A percentile compares a stretch with the other conserved stretches of the same genome.
phyloP scores from a whole-genome alignment of 2,888 invertebrate species.

The Epinotia nisella region DNA sequence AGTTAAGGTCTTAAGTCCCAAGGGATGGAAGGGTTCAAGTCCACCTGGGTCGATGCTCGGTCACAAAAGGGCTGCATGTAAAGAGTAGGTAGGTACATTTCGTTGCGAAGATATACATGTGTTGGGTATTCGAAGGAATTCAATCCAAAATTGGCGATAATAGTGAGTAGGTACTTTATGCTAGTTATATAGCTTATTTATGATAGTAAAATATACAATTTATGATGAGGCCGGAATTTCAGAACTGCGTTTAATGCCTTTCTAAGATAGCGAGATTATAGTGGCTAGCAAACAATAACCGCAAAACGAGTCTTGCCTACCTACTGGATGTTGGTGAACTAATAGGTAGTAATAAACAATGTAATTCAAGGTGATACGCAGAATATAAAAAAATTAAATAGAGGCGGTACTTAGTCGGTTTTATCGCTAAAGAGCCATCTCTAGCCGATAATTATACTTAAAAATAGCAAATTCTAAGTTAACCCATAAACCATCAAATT shows the following conservation, averaged over 20 bases:
- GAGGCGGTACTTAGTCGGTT: background rate
- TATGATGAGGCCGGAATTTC: background rate
- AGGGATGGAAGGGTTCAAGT: conserved; percentile 34
- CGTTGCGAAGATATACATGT: conserved; percentile 12
- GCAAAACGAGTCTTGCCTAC: background rate
- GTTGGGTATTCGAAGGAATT: background rate
- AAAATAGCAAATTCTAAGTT: background rate
- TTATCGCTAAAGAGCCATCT: background rate
- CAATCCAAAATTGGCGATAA: background rate
- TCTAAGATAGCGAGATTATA: background rate
- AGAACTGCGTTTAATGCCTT: background rate
- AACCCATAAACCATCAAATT: background rate
- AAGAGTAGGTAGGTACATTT: no score
- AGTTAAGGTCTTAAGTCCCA: conserved; percentile 33
- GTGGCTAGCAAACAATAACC: background rate
- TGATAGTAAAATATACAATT: background rate
- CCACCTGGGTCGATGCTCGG: conserved; percentile 40
- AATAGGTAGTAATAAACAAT: no score
- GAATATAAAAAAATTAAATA: no score
- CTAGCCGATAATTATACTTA: background rate
- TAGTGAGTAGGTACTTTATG: background rate
- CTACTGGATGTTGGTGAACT: background rate
- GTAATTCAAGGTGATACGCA: no score
- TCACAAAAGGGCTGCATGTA: conserved; percentile 35
- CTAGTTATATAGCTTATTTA: no score